Percentiles rank a stretch among this genome's conserved stretches.
These are phyloP conservation scores for Heloderma charlesbogerti DNA, from an alignment of 2,113 vertebrate genomes.

Conservation along the genomic window DNA sequence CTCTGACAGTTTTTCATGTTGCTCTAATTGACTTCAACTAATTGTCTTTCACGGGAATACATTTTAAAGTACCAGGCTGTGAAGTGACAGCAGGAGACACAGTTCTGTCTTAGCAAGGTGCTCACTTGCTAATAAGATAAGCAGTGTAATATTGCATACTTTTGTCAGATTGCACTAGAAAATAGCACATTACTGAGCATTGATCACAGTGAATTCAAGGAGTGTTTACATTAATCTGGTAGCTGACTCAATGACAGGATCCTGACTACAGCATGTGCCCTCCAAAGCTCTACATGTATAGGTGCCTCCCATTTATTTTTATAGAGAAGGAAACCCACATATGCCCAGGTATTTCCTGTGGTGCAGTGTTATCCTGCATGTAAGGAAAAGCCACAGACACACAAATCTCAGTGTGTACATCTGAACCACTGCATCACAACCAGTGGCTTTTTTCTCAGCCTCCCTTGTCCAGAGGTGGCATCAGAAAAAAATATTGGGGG, in stretches of 20 bases:
- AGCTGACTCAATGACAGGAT: background rate
- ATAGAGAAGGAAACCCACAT: background rate
- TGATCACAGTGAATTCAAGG: background rate
- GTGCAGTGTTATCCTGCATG: background rate
- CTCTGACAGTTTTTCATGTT: slow-evolving; percentile 39
- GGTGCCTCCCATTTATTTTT: background rate
- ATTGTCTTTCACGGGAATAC: slow-evolving; percentile 53
- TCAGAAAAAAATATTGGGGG: background rate
- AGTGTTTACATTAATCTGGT: too few relatives aligned
- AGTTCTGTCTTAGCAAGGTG: background rate
- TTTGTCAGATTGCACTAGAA: background rate
- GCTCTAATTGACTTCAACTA: slow-evolving; percentile 62
- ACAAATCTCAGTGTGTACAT: background rate
- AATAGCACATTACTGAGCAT: slow-evolving; percentile 1
- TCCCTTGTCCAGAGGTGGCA: background rate
- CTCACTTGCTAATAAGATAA: background rate
- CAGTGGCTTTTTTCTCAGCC: background rate
- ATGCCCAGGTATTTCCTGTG: background rate
- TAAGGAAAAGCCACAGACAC: background rate
- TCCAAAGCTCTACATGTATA: background rate
- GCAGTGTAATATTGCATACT: background rate
- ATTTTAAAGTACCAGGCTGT: background rate
- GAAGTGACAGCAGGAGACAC: background rate
- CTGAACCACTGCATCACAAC: background rate
- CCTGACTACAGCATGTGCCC: background rate